Conservation (phyloP, 2,113 vertebrate species). For the Nymphicus hollandicus region DNA sequence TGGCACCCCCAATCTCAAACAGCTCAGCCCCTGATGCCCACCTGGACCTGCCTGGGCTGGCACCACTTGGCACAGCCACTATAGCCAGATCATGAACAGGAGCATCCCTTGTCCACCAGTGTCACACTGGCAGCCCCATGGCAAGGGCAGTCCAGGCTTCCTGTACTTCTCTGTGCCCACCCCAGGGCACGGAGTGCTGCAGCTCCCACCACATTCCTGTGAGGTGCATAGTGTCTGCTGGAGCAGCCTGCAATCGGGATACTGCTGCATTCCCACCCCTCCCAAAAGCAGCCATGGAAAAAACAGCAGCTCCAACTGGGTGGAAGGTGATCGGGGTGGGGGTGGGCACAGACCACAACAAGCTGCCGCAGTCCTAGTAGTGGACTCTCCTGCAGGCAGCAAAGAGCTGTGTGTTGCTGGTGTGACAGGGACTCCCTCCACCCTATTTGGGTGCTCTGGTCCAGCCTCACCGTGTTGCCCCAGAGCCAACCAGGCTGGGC, state of each 20-base stretch:
- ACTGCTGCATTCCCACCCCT: not conserved
- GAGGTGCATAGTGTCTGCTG: rapidly evolving
- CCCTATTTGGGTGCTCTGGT: no score
- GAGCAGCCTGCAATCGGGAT: not conserved
- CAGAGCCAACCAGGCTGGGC: not conserved
- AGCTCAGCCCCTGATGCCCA: not conserved
- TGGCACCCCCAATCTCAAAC: not conserved
- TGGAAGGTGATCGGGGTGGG: not conserved
- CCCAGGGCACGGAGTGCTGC: not conserved
- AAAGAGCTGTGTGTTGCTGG: not conserved
- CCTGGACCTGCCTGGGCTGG: no score
- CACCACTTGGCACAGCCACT: not conserved
- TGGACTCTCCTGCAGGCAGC: not conserved
- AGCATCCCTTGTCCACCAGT: rapidly evolving
- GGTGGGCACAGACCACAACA: not conserved
- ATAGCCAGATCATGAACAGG: rapidly evolving
- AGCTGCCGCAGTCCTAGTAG: not conserved
- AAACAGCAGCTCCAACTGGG: rapidly evolving
- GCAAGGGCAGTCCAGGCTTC: no score
- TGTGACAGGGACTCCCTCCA: not conserved
- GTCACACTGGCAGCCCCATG: not conserved
- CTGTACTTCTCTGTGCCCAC: not conserved
- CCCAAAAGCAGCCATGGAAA: not conserved
- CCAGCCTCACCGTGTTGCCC: not conserved
- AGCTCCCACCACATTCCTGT: rapidly evolving